Percentiles rank a stretch among this genome's conserved stretches.
These are phyloP conservation scores for Phania funesta DNA, from an alignment of 2,888 invertebrate genomes.

Conservation along the genomic window DNA sequence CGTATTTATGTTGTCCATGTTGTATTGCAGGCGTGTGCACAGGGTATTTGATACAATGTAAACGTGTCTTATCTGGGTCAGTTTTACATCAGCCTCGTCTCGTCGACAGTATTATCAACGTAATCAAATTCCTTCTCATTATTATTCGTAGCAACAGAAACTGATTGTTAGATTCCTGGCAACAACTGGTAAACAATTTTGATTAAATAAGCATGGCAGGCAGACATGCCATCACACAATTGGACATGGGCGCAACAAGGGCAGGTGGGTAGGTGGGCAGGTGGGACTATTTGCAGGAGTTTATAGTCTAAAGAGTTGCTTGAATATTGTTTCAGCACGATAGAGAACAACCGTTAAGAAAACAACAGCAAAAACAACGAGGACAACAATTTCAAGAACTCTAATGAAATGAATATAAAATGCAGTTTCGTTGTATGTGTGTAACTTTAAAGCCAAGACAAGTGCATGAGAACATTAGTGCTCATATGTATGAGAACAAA, in stretches of 20 bases:
- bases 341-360: conserved; percentile 35
- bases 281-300: neutral
- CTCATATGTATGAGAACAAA: neutral
- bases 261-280: conserved; percentile 3
- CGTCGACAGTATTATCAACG: conserved; percentile 3
- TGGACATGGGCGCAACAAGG: neutral
- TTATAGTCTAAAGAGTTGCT: conserved; percentile 10
- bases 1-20: neutral
- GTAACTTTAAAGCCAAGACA: neutral
- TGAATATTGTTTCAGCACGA: conserved; percentile 33
- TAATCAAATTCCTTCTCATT: conserved; percentile 40
- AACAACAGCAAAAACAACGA: neutral
- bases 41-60: neutral
- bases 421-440: neutral
- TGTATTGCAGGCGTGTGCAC: neutral
- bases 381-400: conserved; percentile 14
- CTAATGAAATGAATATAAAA: conserved; percentile 31
- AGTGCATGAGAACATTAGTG: neutral
- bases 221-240: conserved; percentile 23
- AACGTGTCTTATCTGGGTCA: conserved; percentile 62
- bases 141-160: conserved; percentile 44
- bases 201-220: conserved; percentile 45
- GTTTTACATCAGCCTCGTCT: conserved; percentile 26
- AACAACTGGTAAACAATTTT: conserved; percentile 55
- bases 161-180: conserved; percentile 37